Percentiles rank a stretch among this genome's conserved stretches.
Evolutionary conservation across 2,113 vertebrate species (phyloP).

Genomic region (Perccottus glenii): DNA sequence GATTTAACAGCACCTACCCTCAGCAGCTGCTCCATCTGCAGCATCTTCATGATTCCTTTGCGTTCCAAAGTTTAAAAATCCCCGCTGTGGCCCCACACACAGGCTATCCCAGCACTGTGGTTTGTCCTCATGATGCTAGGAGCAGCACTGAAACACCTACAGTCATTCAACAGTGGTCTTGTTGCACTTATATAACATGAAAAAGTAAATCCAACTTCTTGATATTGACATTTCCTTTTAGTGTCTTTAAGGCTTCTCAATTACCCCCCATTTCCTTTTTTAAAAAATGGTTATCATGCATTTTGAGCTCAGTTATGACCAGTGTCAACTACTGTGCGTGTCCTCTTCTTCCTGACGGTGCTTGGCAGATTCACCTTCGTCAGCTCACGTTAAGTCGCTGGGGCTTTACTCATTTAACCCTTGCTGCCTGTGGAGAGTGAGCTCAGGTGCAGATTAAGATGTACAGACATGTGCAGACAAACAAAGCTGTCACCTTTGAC

Average conservation of each 20-base stretch:
- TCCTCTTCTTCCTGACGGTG: slow-evolving; percentile 36
- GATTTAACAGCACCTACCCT: slow-evolving; percentile 64
- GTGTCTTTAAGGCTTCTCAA: not conserved
- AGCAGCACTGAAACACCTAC: slow-evolving; percentile 5
- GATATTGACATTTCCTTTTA: slow-evolving; percentile 8
- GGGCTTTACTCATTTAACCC: slow-evolving; percentile 69
- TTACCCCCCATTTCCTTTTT: not conserved
- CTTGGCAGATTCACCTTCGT: slow-evolving; percentile 68
- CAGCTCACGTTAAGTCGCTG: slow-evolving; percentile 71
- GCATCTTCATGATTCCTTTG: slow-evolving; percentile 67
- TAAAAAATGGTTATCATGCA: not conserved
- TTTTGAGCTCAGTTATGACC: not conserved
- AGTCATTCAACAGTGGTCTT: not conserved
- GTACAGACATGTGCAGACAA: slow-evolving; percentile 18
- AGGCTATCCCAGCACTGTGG: not conserved
- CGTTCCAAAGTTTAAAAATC: slow-evolving; percentile 29
- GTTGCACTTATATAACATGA: not conserved
- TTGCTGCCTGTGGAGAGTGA: slow-evolving; percentile 38
- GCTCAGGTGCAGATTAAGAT: slow-evolving; percentile 66
- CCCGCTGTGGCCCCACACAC: slow-evolving; percentile 4
- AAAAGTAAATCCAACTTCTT: not conserved
- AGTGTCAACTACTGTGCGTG: slow-evolving; percentile 6
- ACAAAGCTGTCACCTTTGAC: slow-evolving; percentile 6
- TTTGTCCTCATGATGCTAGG: slow-evolving; percentile 20
- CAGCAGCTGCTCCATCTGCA: slow-evolving; percentile 47